Percentiles rank a stretch among this genome's conserved stretches.
Evolutionary conservation across 2,888 invertebrate species (phyloP).

Genomic region (Chrysina gloriosa): DNA sequence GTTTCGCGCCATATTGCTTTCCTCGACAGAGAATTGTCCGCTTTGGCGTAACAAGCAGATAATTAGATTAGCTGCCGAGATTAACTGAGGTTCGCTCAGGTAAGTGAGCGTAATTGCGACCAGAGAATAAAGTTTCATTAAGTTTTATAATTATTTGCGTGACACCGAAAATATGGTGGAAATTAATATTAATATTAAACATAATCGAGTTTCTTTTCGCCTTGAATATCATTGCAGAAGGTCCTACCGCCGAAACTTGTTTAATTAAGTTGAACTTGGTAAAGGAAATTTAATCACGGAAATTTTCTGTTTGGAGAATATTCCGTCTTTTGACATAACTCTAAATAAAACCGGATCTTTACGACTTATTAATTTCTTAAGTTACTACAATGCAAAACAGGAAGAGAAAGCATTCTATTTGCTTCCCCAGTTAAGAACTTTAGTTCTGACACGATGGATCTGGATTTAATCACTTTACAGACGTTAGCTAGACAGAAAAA

Average conservation of each 20-base stretch:
- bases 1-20: slow-evolving; percentile 2
- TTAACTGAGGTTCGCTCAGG: slow-evolving; percentile 29
- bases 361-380: background rate
- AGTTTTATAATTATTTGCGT: slow-evolving; percentile 31
- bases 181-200: slow-evolving; percentile 34
- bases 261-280: slow-evolving; percentile 21
- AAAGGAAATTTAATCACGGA: slow-evolving; percentile 7
- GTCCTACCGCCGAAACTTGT: slow-evolving; percentile 17
- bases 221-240: slow-evolving; percentile 10
- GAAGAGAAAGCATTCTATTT: too few species aligned
- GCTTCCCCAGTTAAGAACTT: too few species aligned
- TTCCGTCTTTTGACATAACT: background rate
- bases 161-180: slow-evolving; percentile 15
- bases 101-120: slow-evolving; percentile 35
- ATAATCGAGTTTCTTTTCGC: slow-evolving; percentile 21
- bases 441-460: too few species aligned
- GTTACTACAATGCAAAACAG: too few species aligned
- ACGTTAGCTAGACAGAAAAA: too few species aligned
- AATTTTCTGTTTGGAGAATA: slow-evolving; percentile 17
- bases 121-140: slow-evolving; percentile 30
- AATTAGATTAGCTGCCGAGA: slow-evolving; percentile 31
- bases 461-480: too few species aligned
- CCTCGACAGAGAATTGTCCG: slow-evolving; percentile 24
- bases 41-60: slow-evolving; percentile 38
- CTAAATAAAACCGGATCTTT: background rate